These are phyloP conservation scores for Chaenogobius annularis DNA, from an alignment of 2,113 vertebrate species.

Conservation along the genomic window DNA sequence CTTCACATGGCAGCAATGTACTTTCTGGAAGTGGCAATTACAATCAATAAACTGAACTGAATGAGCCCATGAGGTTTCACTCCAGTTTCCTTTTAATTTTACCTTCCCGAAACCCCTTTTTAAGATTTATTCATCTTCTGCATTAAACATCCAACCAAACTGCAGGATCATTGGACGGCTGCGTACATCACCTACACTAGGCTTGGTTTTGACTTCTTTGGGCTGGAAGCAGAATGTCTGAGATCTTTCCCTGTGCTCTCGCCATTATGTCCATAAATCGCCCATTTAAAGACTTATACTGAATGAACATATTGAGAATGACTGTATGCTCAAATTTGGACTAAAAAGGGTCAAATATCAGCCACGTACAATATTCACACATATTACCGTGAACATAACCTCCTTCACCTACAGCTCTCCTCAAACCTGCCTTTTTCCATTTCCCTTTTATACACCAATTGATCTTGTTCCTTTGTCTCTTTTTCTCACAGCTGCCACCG, in stretches of 20 bases:
- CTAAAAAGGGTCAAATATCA: not conserved
- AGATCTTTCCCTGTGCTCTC: no score
- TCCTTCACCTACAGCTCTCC: not conserved
- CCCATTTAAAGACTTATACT: no score
- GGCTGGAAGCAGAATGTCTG: no score
- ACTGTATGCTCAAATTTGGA: not conserved
- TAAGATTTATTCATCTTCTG: no score
- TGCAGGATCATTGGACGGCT: no score
- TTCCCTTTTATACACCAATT: constrained; percentile 39
- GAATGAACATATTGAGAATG: not conserved
- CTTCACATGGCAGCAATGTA: not conserved
- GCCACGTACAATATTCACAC: constrained; percentile 53
- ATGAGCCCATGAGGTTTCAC: not conserved
- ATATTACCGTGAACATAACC: constrained; percentile 32
- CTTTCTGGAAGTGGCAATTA: not conserved
- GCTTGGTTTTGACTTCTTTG: no score
- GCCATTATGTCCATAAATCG: not conserved
- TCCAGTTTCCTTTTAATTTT: not conserved
- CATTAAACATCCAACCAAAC: no score
- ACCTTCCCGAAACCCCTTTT: not conserved
- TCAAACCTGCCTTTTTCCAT: constrained; percentile 49
- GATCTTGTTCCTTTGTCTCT: constrained; percentile 57
- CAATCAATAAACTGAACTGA: not conserved
- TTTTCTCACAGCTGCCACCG: constrained; percentile 48
- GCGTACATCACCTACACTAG: no score